Evolutionary conservation across 2,888 invertebrate species (phyloP), one percentile per base, ranked within the genome.

Genomic region (Fabriciana adippe): DNA sequence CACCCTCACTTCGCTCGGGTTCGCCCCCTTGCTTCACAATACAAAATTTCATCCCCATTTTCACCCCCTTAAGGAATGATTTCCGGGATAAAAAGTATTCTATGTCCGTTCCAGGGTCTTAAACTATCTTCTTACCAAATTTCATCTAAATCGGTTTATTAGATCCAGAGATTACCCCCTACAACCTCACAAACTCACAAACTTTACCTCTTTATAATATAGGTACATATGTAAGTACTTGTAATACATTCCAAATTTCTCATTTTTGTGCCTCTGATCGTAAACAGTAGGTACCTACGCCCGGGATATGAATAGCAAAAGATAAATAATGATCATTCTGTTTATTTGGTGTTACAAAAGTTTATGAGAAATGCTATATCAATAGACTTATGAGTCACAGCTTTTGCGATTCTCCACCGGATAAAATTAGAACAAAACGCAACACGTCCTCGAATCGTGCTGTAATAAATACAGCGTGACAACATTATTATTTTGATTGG

Each of bases 401-500:
- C 51, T 66, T 64, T 65, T 70, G 55, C 67, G 70, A 77, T 70
- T 73, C 72, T 69, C 75, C 76, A 76, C 72, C 75, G 76, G 76
- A 77, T 86, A 86, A 82, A 89, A 81, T 87, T 88, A 89, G 88
- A 82, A 68, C 72, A 56, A 72, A 72, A 66, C 64, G 66, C 71
- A 75, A 73, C 79, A 78, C 74, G 74, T 71, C 56, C 47, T 54
- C 26, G 55, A 16, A 35, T 64, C 62, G 54, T 68, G 11, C 2
- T 11, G 65, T 57, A 65, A 48, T 54, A 53, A 3, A 13, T 53
- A 41, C 26, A 21, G 13, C 14, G 35, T 21, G 47, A 54, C 31
- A 50, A 61, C 50, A 60, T 48, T 62, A 50, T 41, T 14, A 41
- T 53, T 31, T 53, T 53, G 31, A 53, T 61, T 50, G 16, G 50